phyloP scores from a whole-genome alignment of 2,113 vertebrate species.

The Dromiciops gliroides region DNA sequence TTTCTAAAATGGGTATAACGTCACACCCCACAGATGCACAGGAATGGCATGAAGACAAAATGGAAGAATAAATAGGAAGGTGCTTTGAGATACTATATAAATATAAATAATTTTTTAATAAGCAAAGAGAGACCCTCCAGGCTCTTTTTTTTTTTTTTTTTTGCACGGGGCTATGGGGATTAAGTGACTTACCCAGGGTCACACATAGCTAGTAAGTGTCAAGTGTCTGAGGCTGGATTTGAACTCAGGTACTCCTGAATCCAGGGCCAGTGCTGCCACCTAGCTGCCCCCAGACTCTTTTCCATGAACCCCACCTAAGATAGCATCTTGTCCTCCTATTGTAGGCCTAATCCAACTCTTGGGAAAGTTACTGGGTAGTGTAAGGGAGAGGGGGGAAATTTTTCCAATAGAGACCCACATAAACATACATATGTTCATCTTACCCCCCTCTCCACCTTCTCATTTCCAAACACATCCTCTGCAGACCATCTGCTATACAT shows the following conservation, averaged over 20 bases:
- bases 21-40: not conserved
- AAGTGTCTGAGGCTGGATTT: no score
- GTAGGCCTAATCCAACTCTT: not conserved
- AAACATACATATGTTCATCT: not conserved
- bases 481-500: conserved; percentile 52
- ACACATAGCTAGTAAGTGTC: no score
- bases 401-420: not conserved
- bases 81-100: not conserved
- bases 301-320: not conserved
- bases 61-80: not conserved
- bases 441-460: not conserved
- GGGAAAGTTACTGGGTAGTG: not conserved
- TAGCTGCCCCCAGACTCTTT: not conserved
- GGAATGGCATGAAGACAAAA: not conserved
- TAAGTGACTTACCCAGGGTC: no score
- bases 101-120: not conserved
- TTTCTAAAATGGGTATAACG: not conserved
- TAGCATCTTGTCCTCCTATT: not conserved
- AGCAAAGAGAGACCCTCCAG: not conserved
- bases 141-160: no score
- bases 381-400: not conserved
- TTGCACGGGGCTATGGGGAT: no score
- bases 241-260: no score
- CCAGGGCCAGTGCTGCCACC: no score
- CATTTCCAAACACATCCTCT: conserved; percentile 19